Evolutionary conservation across 2,888 invertebrate species (phyloP), one percentile per base, ranked within the genome.

Genomic region (Alcis repandata): DNA sequence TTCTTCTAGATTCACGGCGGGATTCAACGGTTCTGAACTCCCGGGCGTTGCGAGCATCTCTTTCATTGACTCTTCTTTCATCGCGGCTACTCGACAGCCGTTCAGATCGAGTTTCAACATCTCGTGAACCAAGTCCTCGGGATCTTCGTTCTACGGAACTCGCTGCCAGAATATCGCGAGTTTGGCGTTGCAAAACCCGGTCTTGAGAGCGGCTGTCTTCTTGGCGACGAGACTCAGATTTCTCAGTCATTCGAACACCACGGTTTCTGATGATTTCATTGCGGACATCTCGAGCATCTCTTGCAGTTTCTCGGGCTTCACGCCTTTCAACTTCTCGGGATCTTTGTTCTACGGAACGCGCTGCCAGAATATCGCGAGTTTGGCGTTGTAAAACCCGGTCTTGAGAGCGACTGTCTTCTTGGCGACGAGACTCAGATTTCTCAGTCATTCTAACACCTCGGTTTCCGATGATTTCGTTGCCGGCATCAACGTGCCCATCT

Each of bases 1-100:
- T 36, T 56, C 45, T 43, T 33, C 27, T 64, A 13, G 57, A 54
- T 41, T 58, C 66, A 19, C 46, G 67, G 2, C 45, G 66, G 17
- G 38, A 40, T 41, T 68, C 56, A 27, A 15, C 15, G 36, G 36
- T 15, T 17, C 38, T 62, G 0, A 61, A 27, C 7, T 19, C 59
- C 17, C 49, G 22, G 38, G 11, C 46, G 45, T 40, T 57, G 15
- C 51, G 69, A 32, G 41, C 22, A 1, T 43, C 52, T 60, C 41
- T 40, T 52, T 58, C 58, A 15, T 43, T 43, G n/a, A 1, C 13
- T 19, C 19, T 63, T 33, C 43, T 64, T n/a, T 60, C 53, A 46
- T 65, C 60, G 27, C 56, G 64, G 57, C 36, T 63, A 22, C 20
- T 66, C 13, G 48, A 43, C 11, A 59, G n/a, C 6, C 38, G 32